These are phyloP conservation scores for Cryptophagus acutangulus DNA, from an alignment of 2,888 invertebrate genomes.

Conservation along the genomic window DNA sequence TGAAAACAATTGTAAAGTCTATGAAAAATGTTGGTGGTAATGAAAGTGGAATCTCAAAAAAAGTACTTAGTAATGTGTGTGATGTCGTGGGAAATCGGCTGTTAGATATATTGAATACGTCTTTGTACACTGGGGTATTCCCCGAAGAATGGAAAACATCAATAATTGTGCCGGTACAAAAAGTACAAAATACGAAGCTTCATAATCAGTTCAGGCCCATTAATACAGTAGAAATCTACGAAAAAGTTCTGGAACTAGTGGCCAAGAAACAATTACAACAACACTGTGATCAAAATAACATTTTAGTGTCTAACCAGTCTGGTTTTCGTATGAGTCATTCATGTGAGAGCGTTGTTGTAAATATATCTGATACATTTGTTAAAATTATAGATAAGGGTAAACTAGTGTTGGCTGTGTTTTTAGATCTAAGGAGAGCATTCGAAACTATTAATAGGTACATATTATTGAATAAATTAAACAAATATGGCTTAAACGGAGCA, in stretches of 20 bases:
- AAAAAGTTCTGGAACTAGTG: constrained; percentile 7
- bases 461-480: background rate
- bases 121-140: constrained; percentile 6
- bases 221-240: constrained; percentile 6
- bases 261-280: background rate
- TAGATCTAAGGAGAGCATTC: constrained; percentile 1
- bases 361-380: background rate
- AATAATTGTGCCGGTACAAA: constrained; percentile 8
- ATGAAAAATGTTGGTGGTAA: constrained; percentile 1
- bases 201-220: constrained; percentile 7
- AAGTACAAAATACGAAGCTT: background rate
- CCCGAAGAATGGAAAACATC: constrained; percentile 8
- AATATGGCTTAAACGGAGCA: background rate
- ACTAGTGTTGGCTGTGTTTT: background rate
- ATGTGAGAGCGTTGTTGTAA: background rate
- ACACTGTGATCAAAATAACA: background rate
- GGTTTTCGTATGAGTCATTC: constrained; percentile 4
- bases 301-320: constrained; percentile 6
- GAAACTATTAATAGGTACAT: constrained; percentile 3
- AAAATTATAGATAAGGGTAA: background rate
- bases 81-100: background rate
- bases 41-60: background rate
- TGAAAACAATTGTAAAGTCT: background rate
- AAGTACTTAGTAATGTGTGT: background rate
- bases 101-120: constrained; percentile 4